These are phyloP conservation scores for Spheniscus humboldti DNA, from an alignment of 2,797 vertebrate genomes.

Conservation along the genomic window DNA sequence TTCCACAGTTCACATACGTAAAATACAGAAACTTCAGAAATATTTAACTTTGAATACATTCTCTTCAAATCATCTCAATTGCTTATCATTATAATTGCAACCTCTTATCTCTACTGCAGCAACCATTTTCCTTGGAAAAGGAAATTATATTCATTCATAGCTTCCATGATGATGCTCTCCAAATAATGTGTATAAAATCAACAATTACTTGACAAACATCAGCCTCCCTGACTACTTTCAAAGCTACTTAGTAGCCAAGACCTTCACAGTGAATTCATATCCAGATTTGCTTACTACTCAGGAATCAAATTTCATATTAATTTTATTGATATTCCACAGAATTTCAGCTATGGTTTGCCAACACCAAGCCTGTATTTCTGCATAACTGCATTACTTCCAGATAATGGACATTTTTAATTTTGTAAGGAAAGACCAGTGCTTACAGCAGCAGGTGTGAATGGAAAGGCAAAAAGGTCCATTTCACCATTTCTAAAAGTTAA, in stretches of 20 bases:
- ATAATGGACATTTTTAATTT: not conserved
- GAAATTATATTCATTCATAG: not conserved
- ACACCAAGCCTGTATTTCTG: not conserved
- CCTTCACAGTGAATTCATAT: not conserved
- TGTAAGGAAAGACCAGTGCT: not conserved
- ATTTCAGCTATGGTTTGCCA: not conserved
- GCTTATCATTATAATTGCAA: not conserved
- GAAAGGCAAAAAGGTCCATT: not conserved
- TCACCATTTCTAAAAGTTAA: not conserved
- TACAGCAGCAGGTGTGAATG: not conserved
- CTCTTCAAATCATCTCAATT: slow-evolving; percentile 6
- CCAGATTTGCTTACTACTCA: not conserved
- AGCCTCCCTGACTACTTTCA: not conserved
- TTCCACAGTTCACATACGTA: not conserved
- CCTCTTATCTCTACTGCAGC: not conserved
- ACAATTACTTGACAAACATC: not conserved
- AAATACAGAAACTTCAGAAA: not conserved
- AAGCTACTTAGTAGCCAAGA: not conserved
- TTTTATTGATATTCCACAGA: not conserved
- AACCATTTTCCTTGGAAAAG: not conserved
- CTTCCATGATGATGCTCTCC: not conserved
- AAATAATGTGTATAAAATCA: not conserved
- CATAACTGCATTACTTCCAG: not conserved
- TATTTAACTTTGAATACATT: not conserved
- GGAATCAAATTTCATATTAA: not conserved